Conservation (phyloP, 2,888 invertebrate genomes). For the Tethea ocularis region DNA sequence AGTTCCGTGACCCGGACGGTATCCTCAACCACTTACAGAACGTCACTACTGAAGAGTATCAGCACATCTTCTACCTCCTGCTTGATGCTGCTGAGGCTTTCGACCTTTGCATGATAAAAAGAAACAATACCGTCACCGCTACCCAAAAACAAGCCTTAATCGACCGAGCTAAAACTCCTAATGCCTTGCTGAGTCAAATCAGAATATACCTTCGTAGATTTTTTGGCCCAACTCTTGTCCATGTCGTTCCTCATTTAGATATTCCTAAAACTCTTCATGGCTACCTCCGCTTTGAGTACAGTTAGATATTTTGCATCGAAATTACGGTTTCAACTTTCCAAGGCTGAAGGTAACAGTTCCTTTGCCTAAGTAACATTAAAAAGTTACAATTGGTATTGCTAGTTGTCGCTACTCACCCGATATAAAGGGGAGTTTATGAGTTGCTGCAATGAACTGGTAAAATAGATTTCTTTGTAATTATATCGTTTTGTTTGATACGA, state of each 20-base stretch:
- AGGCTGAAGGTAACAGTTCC: constrained; percentile 38
- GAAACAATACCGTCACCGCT: constrained; percentile 86
- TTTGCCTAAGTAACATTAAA: constrained; percentile 21
- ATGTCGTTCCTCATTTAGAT: constrained; percentile 83
- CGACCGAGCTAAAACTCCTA: constrained; percentile 86
- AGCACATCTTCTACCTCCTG: constrained; percentile 86
- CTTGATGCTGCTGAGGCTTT: constrained; percentile 90
- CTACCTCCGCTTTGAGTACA: constrained; percentile 88
- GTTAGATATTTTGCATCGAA: constrained; percentile 54
- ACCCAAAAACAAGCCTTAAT: constrained; percentile 87
- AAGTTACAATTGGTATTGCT: constrained; percentile 33
- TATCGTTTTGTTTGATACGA: background rate
- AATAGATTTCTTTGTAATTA: background rate
- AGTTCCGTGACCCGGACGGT: constrained; percentile 92
- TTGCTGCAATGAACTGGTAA: background rate
- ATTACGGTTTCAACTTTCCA: constrained; percentile 32
- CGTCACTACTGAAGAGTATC: constrained; percentile 72
- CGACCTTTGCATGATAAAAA: constrained; percentile 90
- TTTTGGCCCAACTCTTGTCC: constrained; percentile 83
- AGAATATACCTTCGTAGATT: constrained; percentile 84
- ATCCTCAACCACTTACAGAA: constrained; percentile 91
- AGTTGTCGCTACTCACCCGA: constrained; percentile 22
- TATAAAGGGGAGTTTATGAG: constrained; percentile 25
- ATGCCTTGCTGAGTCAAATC: constrained; percentile 86
- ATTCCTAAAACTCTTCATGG: constrained; percentile 86